phyloP scores from a whole-genome alignment of 2,113 vertebrate species.

The Spea multiplicata region DNA sequence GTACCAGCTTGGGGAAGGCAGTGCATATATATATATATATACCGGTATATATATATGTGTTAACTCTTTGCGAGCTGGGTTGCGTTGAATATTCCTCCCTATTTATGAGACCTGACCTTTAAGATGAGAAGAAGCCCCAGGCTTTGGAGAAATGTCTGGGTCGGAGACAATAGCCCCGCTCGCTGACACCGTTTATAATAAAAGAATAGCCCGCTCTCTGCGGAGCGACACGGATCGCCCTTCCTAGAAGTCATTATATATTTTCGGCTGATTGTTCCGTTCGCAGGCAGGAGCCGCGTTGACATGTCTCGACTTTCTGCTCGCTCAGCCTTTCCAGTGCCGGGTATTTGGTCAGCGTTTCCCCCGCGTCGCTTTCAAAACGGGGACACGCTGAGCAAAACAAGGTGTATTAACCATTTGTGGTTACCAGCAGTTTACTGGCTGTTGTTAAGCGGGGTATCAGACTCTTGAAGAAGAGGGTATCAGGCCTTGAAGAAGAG shows the following conservation, averaged over 20 bases:
- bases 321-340: neutral
- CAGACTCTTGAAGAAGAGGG: no score
- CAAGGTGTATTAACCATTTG: no score
- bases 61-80: no score
- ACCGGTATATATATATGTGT: no score
- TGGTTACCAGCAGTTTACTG: no score
- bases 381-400: no score
- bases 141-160: neutral
- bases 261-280: neutral
- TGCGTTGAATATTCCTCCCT: neutral
- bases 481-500: no score
- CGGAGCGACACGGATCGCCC: neutral
- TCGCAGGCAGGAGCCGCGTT: neutral
- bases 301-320: neutral
- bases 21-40: no score
- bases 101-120: conserved; percentile 2
- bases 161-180: neutral
- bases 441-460: no score
- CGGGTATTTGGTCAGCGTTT: neutral
- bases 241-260: conserved; percentile 14
- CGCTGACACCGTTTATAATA: neutral
- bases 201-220: neutral
- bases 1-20: no score
- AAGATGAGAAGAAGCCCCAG: neutral
- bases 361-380: neutral